These are phyloP conservation scores for Macrotis lagotis DNA, from an alignment of 2,113 vertebrate species.

Conservation along the genomic window DNA sequence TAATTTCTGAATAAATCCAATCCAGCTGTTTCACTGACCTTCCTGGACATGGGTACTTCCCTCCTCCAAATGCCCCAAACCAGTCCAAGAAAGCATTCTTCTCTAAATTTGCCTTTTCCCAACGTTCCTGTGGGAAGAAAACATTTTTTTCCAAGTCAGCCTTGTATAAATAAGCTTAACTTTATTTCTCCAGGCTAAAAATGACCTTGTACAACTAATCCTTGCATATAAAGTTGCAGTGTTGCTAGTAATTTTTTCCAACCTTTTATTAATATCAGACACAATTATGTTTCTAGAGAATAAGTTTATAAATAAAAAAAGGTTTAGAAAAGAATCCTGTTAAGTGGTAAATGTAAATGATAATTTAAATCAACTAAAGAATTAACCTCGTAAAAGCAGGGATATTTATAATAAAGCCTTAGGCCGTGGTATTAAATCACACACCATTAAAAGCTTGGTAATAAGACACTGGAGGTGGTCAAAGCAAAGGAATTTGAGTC, in stretches of 20 bases:
- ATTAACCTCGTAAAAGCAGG: slow-evolving; percentile 48
- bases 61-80: slow-evolving; percentile 89
- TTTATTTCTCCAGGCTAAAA: slow-evolving; percentile 84
- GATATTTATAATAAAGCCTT: slow-evolving; percentile 60
- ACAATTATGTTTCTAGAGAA: slow-evolving; percentile 54
- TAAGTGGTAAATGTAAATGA: slow-evolving; percentile 67
- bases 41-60: slow-evolving; percentile 90
- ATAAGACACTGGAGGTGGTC: not conserved
- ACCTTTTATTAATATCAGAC: slow-evolving; percentile 77
- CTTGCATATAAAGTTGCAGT: slow-evolving; percentile 71
- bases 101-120: slow-evolving; percentile 91
- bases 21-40: slow-evolving; percentile 88
- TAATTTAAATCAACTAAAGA: slow-evolving; percentile 55
- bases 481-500: not conserved
- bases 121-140: slow-evolving; percentile 93
- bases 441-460: slow-evolving; percentile 48
- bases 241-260: slow-evolving; percentile 76
- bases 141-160: slow-evolving; percentile 80
- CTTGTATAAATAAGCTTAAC: slow-evolving; percentile 86
- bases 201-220: slow-evolving; percentile 83
- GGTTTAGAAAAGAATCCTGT: slow-evolving; percentile 54
- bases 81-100: slow-evolving; percentile 90
- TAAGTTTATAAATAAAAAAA: slow-evolving; percentile 62
- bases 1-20: slow-evolving; percentile 73
- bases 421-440: slow-evolving; percentile 31